Evolutionary conservation across 2,888 invertebrate genomes (phyloP).

Genomic region (Megamerina dolium): DNA sequence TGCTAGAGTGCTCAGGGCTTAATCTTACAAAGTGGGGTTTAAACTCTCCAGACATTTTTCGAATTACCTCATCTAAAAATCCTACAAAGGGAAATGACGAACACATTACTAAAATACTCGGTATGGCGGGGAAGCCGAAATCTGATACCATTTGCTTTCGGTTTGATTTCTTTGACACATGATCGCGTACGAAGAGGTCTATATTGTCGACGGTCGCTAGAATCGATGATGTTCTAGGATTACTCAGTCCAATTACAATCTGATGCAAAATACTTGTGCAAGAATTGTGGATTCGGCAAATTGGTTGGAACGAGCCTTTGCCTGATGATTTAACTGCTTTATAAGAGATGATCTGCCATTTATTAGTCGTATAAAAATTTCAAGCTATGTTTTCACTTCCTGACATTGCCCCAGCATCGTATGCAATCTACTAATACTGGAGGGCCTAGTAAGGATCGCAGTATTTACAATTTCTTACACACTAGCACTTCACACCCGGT

Average conservation of each 20-base stretch:
- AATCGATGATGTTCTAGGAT: neutral
- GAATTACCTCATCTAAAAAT: neutral
- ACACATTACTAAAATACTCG: neutral
- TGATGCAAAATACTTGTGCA: too few relatives aligned
- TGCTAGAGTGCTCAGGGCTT: neutral
- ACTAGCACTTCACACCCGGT: too few relatives aligned
- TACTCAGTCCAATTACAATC: too few relatives aligned
- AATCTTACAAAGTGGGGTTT: neutral
- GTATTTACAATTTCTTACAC: too few relatives aligned
- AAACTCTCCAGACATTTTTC: neutral
- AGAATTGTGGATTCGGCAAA: too few relatives aligned
- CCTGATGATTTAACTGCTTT: neutral
- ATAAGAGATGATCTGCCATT: too few relatives aligned
- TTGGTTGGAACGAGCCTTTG: conserved; percentile 1
- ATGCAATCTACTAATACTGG: too few relatives aligned
- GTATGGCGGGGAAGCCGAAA: conserved; percentile 1
- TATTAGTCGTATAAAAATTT: too few relatives aligned
- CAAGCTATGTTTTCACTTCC: too few relatives aligned
- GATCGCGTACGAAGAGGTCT: neutral
- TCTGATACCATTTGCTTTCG: conserved; percentile 1
- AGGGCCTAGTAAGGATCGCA: too few relatives aligned
- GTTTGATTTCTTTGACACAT: neutral
- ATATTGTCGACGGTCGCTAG: neutral
- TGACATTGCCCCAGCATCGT: too few relatives aligned
- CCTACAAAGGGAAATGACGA: neutral